Percentiles rank a stretch among this genome's conserved stretches.
Conservation (phyloP, 2,797 vertebrate species). For the Babyrousa celebensis region DNA sequence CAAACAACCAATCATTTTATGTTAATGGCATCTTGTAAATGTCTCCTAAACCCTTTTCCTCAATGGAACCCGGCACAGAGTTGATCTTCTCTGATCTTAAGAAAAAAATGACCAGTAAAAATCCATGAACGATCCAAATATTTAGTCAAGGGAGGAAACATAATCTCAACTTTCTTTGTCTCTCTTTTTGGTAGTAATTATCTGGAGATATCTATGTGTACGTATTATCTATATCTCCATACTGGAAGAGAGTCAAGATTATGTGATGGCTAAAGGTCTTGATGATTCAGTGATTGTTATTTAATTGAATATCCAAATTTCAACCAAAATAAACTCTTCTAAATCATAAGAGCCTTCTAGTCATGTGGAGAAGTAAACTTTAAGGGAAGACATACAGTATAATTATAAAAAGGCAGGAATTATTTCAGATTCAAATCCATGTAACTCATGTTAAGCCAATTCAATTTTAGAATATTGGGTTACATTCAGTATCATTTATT, state of each 20-base stretch:
- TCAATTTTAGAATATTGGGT: background rate
- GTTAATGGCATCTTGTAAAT: background rate
- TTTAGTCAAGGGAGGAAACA: background rate
- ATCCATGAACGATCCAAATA: background rate
- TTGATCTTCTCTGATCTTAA: background rate
- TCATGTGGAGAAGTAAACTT: background rate
- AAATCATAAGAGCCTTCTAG: background rate
- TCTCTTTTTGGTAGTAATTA: conserved; percentile 6
- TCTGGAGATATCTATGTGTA: background rate
- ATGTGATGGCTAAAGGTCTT: conserved; percentile 24
- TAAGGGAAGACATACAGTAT: conserved; percentile 4
- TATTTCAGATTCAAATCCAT: conserved; percentile 55
- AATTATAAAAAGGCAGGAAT: background rate
- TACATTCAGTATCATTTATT: conserved; percentile 3
- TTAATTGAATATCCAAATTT: background rate
- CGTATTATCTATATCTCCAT: background rate
- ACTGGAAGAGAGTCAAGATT: conserved; percentile 25
- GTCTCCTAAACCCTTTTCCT: background rate
- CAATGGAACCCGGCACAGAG: background rate
- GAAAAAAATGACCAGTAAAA: conserved; percentile 25
- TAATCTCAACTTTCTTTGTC: background rate
- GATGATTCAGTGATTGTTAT: background rate
- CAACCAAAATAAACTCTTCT: conserved; percentile 19
- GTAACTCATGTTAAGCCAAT: background rate
- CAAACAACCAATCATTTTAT: background rate